phyloP scores from a whole-genome alignment of 2,113 vertebrate species.

The Poeciliopsis retropinna region DNA sequence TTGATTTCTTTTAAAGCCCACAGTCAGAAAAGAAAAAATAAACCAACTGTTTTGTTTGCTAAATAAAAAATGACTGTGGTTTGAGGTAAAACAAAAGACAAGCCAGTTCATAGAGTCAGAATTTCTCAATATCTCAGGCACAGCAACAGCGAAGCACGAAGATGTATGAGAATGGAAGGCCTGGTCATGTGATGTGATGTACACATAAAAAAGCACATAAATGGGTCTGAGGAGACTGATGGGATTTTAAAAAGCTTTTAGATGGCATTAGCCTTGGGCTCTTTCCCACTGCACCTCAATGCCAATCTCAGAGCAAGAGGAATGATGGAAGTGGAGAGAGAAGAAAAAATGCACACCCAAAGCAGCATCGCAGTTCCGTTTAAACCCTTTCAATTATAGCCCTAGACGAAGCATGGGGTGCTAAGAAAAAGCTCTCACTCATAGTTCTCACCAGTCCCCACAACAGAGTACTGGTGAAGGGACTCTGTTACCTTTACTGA shows the following conservation, averaged over 20 bases:
- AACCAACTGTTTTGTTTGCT: not conserved
- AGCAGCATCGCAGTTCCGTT: conserved; percentile 74
- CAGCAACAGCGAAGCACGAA: conserved; percentile 43
- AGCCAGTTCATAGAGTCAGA: conserved; percentile 12
- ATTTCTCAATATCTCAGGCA: conserved; percentile 27
- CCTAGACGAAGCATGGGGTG: conserved; percentile 64
- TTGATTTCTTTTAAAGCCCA: conserved; percentile 13
- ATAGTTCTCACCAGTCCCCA: conserved; percentile 35
- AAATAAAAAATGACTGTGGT: not conserved
- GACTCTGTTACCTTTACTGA: conserved; percentile 49
- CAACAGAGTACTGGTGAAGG: conserved; percentile 38
- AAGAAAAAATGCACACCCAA: conserved; percentile 44
- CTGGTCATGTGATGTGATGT: conserved; percentile 66
- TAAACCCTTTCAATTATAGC: conserved; percentile 79
- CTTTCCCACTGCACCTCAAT: conserved; percentile 77
- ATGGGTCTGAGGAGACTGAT: conserved; percentile 77
- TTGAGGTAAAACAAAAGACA: conserved; percentile 20
- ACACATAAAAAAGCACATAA: conserved; percentile 74
- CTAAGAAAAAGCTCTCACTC: conserved; percentile 70
- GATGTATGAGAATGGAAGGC: conserved; percentile 67
- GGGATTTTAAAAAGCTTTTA: conserved; percentile 85
- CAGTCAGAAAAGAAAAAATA: conserved; percentile 2
- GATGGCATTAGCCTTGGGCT: conserved; percentile 80
- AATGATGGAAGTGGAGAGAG: conserved; percentile 62
- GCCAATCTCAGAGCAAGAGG: conserved; percentile 67